A percentile compares a stretch with the other conserved stretches of the same genome.
phyloP scores from a whole-genome alignment of 2,797 vertebrate genomes.

The Enteromius unitaeniatus region DNA sequence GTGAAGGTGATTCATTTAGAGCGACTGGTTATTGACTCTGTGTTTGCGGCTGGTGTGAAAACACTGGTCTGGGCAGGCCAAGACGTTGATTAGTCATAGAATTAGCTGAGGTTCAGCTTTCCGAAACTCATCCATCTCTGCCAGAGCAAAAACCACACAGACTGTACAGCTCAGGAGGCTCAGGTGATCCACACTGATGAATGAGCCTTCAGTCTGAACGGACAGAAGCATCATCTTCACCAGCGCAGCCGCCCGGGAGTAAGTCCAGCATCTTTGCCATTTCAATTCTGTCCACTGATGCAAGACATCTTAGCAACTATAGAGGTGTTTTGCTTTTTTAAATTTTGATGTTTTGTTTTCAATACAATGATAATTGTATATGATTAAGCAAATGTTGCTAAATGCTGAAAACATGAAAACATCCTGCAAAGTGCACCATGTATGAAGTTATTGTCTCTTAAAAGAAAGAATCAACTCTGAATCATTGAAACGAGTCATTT shows the following conservation, averaged over 20 bases:
- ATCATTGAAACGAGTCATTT: too few species aligned
- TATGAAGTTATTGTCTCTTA: too few species aligned
- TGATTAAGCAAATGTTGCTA: background rate
- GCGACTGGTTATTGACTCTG: slow-evolving; percentile 21
- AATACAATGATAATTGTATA: background rate
- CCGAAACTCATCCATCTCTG: background rate
- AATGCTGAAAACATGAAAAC: too few species aligned
- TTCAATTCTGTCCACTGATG: background rate
- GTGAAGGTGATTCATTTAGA: slow-evolving; percentile 26
- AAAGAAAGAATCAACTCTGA: too few species aligned
- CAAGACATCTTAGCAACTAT: background rate
- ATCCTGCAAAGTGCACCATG: too few species aligned
- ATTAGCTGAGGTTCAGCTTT: slow-evolving; percentile 45
- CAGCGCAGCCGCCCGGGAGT: background rate
- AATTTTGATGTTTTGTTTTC: background rate
- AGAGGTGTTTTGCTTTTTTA: background rate
- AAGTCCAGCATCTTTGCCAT: background rate
- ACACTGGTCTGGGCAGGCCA: background rate
- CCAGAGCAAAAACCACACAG: slow-evolving; percentile 13
- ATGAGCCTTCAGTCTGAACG: background rate
- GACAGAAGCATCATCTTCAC: background rate
- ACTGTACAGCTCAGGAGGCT: background rate
- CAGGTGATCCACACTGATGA: slow-evolving; percentile 11
- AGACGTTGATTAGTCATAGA: slow-evolving; percentile 44
- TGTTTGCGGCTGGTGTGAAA: slow-evolving; percentile 31